These are phyloP conservation scores for Ptychodera flava DNA, from an alignment of 35 echinoderm and acorn worm genomes.

Conservation along the genomic window DNA sequence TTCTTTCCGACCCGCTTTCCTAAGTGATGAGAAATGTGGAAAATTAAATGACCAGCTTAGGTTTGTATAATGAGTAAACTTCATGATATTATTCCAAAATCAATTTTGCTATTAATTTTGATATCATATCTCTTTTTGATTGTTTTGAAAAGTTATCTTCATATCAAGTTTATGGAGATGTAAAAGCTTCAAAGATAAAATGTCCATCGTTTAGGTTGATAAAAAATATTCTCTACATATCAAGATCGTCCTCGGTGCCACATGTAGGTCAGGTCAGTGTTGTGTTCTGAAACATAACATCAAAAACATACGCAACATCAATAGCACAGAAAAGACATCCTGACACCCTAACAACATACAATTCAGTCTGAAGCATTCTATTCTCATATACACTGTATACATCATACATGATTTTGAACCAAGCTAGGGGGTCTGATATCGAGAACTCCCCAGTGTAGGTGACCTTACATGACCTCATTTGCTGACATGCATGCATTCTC, in stretches of 20 bases:
- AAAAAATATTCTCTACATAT: too few relatives aligned
- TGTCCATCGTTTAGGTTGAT: neutral
- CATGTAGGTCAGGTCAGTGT: neutral
- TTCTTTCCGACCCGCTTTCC: constrained; percentile 29
- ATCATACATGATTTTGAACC: neutral
- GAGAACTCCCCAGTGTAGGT: neutral
- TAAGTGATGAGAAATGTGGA: neutral
- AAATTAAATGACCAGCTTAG: neutral
- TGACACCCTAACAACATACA: too few relatives aligned
- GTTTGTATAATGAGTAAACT: too few relatives aligned
- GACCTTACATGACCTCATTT: neutral
- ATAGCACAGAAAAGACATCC: too few relatives aligned
- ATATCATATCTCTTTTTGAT: neutral
- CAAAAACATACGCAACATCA: neutral
- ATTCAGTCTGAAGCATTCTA: neutral
- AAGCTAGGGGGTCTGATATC: neutral
- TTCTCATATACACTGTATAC: neutral
- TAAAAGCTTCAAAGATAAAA: neutral
- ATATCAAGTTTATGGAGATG: neutral
- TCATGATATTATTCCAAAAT: too few relatives aligned
- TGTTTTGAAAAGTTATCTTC: neutral
- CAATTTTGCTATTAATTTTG: neutral
- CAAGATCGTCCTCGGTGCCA: too few relatives aligned
- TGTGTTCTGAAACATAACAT: too few relatives aligned
- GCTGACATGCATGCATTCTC: too few relatives aligned